Percentiles rank a stretch among this genome's conserved stretches.
These are phyloP conservation scores for Drosophila nr. perissopoda DNA, from an alignment of 2,888 invertebrate species.

Conservation along the genomic window DNA sequence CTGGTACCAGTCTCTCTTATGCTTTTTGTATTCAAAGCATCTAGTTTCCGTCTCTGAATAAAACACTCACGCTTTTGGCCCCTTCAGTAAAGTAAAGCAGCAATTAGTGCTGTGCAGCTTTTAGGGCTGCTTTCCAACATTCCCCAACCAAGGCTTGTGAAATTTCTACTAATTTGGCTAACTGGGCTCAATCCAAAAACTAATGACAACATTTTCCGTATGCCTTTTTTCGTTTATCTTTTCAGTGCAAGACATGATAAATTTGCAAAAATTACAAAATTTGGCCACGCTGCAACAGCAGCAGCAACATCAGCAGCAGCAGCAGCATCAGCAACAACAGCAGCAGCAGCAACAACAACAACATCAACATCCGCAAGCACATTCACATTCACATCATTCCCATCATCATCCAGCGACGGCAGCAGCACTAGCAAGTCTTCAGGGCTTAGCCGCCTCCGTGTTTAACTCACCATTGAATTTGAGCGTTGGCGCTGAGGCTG, in stretches of 20 bases:
- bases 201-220: conserved; percentile 72
- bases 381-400: conserved; percentile 86
- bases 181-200: conserved; percentile 59
- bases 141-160: conserved; percentile 3
- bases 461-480: conserved; percentile 93
- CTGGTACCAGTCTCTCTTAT: not conserved
- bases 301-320: conserved; percentile 75
- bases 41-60: conserved; percentile 55
- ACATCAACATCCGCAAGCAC: conserved; percentile 85
- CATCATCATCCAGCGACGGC: conserved; percentile 74
- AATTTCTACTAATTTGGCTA: conserved; percentile 56
- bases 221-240: conserved; percentile 55
- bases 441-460: conserved; percentile 87
- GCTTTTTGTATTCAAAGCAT: not conserved
- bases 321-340: conserved; percentile 66
- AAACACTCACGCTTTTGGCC: conserved; percentile 14
- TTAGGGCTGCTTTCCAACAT: conserved; percentile 32
- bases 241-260: conserved; percentile 86
- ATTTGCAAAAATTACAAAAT: conserved; percentile 90
- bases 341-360: conserved; percentile 83
- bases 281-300: conserved; percentile 90
- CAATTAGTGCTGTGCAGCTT: conserved; percentile 63
- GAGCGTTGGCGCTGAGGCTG: conserved; percentile 88
- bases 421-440: conserved; percentile 88
- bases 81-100: conserved; percentile 35